Percentiles rank a stretch among this genome's conserved stretches.
These are phyloP conservation scores for Amia ocellicauda DNA, from an alignment of 2,113 vertebrate genomes.

Conservation along the genomic window DNA sequence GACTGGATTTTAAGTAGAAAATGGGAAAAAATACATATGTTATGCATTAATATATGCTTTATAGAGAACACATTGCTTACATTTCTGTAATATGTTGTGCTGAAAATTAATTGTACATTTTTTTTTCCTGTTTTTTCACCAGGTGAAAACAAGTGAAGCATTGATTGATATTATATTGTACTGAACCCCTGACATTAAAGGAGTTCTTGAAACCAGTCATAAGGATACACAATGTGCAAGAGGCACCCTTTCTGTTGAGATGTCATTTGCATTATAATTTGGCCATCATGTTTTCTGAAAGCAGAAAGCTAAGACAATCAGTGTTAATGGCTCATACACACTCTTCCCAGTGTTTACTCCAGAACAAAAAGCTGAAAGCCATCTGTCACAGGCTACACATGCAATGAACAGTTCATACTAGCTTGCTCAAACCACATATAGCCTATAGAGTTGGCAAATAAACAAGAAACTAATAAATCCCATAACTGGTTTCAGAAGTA, in stretches of 20 bases:
- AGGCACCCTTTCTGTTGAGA: conserved; percentile 23
- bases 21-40: too few relatives aligned
- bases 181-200: background rate
- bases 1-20: too few relatives aligned
- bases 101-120: too few relatives aligned
- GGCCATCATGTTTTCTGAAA: conserved; percentile 27
- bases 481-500: conserved; percentile 55
- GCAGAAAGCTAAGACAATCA: conserved; percentile 13
- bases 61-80: too few relatives aligned
- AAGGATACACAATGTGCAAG: conserved; percentile 7
- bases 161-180: background rate
- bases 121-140: too few relatives aligned
- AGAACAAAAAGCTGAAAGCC: conserved; percentile 29
- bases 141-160: background rate
- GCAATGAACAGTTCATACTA: conserved; percentile 47
- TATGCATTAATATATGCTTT: too few relatives aligned
- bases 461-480: conserved; percentile 57
- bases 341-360: conserved; percentile 20
- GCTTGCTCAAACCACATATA: conserved; percentile 23
- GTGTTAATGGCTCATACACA: conserved; percentile 24
- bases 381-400: conserved; percentile 24
- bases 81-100: too few relatives aligned
- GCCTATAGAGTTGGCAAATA: conserved; percentile 39
- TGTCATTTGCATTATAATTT: conserved; percentile 24
- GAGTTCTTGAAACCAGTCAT: conserved; percentile 3